A percentile compares a stretch with the other conserved stretches of the same genome.
phyloP scores from a whole-genome alignment of 2,797 vertebrate species.

The Phaenicophaeus curvirostris region DNA sequence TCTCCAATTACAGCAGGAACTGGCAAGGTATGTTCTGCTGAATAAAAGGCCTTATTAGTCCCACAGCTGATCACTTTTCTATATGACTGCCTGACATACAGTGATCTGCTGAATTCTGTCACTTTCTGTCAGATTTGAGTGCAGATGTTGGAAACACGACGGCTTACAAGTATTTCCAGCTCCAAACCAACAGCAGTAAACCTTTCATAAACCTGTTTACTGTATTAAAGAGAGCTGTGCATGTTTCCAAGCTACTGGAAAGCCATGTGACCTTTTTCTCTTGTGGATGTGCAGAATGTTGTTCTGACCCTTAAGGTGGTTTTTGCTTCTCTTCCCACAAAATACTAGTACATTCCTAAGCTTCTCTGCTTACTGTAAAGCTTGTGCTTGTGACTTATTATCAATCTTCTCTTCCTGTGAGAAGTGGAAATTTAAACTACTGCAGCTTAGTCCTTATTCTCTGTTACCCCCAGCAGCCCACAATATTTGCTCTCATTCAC shows the following conservation, averaged over 20 bases:
- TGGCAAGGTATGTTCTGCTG: background rate
- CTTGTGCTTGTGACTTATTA: background rate
- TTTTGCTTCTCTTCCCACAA: background rate
- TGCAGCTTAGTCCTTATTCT: background rate
- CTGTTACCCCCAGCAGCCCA: background rate
- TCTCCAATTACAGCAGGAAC: background rate
- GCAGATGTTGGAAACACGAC: background rate
- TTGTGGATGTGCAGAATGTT: background rate
- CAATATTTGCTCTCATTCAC: background rate
- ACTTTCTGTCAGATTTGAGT: background rate
- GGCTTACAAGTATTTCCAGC: background rate
- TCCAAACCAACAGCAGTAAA: background rate
- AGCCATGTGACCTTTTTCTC: background rate
- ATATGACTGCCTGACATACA: background rate
- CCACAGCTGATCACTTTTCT: background rate
- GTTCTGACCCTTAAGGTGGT: background rate
- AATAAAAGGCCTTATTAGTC: background rate
- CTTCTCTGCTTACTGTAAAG: background rate
- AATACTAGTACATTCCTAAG: background rate
- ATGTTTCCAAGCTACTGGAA: background rate
- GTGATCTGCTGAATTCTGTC: background rate
- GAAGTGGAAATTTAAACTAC: background rate
- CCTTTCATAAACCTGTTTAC: background rate
- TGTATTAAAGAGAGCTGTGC: background rate
- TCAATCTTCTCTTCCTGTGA: background rate